Evolutionary conservation across 2,113 vertebrate genomes (phyloP).

Genomic region (Takifugu flavidus): DNA sequence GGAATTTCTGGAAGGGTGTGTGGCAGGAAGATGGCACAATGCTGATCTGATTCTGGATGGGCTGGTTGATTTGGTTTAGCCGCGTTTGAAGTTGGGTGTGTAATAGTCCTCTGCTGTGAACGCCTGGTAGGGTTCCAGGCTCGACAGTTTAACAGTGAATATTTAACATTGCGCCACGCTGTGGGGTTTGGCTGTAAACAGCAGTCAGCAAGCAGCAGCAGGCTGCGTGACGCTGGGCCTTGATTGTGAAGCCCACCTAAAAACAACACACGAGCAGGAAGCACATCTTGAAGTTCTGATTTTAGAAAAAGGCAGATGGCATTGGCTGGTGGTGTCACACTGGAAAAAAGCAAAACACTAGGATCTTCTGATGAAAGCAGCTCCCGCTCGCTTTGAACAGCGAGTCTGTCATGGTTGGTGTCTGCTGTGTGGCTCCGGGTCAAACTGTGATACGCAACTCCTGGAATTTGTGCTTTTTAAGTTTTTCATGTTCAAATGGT

Average conservation of each 20-base stretch:
- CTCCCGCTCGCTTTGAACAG: slow-evolving; percentile 74
- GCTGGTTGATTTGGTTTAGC: slow-evolving; percentile 36
- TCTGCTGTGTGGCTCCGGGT: slow-evolving; percentile 73
- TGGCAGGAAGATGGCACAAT: slow-evolving; percentile 14
- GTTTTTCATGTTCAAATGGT: slow-evolving; percentile 67
- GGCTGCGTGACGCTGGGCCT: slow-evolving; percentile 51
- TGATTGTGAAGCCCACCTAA: slow-evolving; percentile 61
- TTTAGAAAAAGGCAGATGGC: slow-evolving; percentile 77
- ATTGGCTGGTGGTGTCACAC: slow-evolving; percentile 69
- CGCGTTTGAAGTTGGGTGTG: slow-evolving; percentile 35
- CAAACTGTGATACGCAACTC: slow-evolving; percentile 72
- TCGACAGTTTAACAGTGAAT: slow-evolving; percentile 77
- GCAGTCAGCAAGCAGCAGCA: slow-evolving; percentile 57
- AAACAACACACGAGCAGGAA: slow-evolving; percentile 55
- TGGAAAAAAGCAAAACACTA: slow-evolving; percentile 58
- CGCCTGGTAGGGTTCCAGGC: slow-evolving; percentile 56
- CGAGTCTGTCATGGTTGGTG: slow-evolving; percentile 71
- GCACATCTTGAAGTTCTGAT: slow-evolving; percentile 64
- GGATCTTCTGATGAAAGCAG: slow-evolving; percentile 74
- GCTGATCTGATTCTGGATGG: slow-evolving; percentile 29
- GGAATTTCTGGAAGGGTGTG: slow-evolving; percentile 27
- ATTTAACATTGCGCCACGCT: slow-evolving; percentile 70
- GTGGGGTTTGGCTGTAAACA: slow-evolving; percentile 64
- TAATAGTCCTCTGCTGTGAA: slow-evolving; percentile 48
- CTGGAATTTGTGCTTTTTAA: slow-evolving; percentile 72